Base-by-base conservation (phyloP, 2,113 vertebrate genomes). In the Odobenus rosmarus region DNA sequence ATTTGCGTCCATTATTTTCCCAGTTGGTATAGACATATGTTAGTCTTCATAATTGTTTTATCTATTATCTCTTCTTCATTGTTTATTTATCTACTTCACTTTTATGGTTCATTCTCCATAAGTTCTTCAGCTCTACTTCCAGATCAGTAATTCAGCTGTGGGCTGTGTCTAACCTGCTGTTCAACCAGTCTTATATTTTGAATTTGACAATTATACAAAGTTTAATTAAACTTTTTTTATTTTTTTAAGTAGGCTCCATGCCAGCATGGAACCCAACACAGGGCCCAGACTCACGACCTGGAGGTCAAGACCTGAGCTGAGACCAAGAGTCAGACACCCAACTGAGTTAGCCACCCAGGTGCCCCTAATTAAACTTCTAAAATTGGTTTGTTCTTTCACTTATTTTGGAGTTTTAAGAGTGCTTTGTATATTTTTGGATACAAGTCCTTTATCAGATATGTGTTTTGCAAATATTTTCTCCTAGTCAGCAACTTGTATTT, bases 381-480 rank as follows among this genome's bases (percentile, higher is more conserved):
- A 39, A 57, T 67, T 94, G 8, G 55, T 90, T 51, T 71, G 2
- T 94, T 79, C 12, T 31, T n/a, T 33, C 51, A 74, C 11, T 49
- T 33, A 42, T 89, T 88, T 93, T 71, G 49, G 55, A 42, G 59
- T 86, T 90, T 36, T 90, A 33, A 89, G n/a, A 71, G 19, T 53
- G 11, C 46, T 64, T 55, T 42, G 59, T 49, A 42, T 88, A 87
- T 61, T 81, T 59, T 82, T 76, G 18, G 46, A 67, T 67, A 51
- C 12, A 82, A 31, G 6, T 62, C 12, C 7, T 88, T 77, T 92
- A 77, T 36, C 11, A 42, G 21, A 62, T 62, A 36, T 10, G 6
- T 94, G 51, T 55, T 76, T 95, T 71, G 28, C 33, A 85, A 79
- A 53, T 33, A 89, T 85, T 97, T 89, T 88, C n/a, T 80, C 18